Evolutionary conservation across 2,797 vertebrate species (phyloP).

Genomic region (Falco concolor): DNA sequence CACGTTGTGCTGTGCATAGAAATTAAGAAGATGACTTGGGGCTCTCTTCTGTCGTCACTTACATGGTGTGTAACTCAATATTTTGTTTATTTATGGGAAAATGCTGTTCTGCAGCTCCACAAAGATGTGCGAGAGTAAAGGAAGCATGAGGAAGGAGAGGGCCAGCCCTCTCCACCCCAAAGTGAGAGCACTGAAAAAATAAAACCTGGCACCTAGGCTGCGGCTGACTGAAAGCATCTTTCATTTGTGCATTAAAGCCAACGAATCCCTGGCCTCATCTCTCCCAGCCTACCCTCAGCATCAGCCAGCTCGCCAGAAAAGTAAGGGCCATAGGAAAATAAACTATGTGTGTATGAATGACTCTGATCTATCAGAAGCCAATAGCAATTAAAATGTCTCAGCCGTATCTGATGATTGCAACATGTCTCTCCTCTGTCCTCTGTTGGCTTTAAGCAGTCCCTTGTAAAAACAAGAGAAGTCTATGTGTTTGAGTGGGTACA

Average conservation of each 20-base stretch:
- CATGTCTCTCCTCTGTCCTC: not conserved
- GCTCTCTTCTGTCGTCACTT: slow-evolving; percentile 75
- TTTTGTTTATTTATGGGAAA: slow-evolving; percentile 78
- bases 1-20: slow-evolving; percentile 57
- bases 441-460: not conserved
- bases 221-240: slow-evolving; percentile 63
- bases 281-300: not conserved
- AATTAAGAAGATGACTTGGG: slow-evolving; percentile 71
- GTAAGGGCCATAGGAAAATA: not conserved
- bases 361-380: not conserved
- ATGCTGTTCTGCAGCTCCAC: slow-evolving; percentile 73
- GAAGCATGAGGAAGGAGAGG: slow-evolving; percentile 48
- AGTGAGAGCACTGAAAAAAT: slow-evolving; percentile 29
- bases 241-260: slow-evolving; percentile 43
- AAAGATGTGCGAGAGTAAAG: slow-evolving; percentile 49
- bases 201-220: slow-evolving; percentile 44
- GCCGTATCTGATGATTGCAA: not conserved
- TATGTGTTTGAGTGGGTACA: not conserved
- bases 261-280: not conserved
- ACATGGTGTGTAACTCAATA: slow-evolving; percentile 70
- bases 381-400: not conserved
- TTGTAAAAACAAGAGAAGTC: not conserved
- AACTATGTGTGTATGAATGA: not conserved
- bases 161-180: not conserved
- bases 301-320: not conserved